Percentiles rank a stretch among this genome's conserved stretches.
Conservation (phyloP, 2,888 invertebrate species). For the Zaprionus lineosus region DNA sequence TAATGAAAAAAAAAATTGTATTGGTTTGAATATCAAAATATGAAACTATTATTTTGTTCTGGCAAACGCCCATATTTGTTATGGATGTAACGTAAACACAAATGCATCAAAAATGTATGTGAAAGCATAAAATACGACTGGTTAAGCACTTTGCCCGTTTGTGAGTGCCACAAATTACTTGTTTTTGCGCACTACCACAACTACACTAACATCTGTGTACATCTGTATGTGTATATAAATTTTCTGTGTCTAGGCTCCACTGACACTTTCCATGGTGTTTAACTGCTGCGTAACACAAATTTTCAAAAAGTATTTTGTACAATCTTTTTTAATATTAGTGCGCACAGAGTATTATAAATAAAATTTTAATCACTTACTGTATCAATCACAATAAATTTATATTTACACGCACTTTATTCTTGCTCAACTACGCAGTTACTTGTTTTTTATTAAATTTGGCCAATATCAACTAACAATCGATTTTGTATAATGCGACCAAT, state of each 20-base stretch:
- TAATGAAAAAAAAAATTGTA: conserved; percentile 9
- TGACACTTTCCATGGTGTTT: conserved; percentile 64
- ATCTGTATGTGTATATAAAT: conserved; percentile 15
- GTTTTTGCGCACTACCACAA: conserved; percentile 62
- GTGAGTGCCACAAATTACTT: conserved; percentile 49
- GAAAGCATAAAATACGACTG: conserved; percentile 22
- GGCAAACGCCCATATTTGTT: conserved; percentile 50
- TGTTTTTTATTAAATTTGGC: conserved; percentile 47
- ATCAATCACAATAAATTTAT: conserved; percentile 7
- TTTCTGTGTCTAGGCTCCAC: conserved; percentile 59
- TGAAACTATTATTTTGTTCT: not conserved
- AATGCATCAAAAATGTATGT: conserved; percentile 9
- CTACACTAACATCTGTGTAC: conserved; percentile 38
- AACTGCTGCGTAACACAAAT: conserved; percentile 63
- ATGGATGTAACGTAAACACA: conserved; percentile 24
- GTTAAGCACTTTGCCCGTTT: conserved; percentile 8
- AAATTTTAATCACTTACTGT: conserved; percentile 39
- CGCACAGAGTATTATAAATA: not conserved
- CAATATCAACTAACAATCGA: conserved; percentile 45
- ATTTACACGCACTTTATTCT: conserved; percentile 39
- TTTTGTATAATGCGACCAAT: conserved; percentile 15
- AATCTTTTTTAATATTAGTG: not conserved
- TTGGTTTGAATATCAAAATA: not conserved
- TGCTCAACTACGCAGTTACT: conserved; percentile 65
- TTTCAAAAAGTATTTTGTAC: conserved; percentile 6